Evolutionary conservation across 2,797 vertebrate genomes (phyloP).

Genomic region (Lepus oiostolus): DNA sequence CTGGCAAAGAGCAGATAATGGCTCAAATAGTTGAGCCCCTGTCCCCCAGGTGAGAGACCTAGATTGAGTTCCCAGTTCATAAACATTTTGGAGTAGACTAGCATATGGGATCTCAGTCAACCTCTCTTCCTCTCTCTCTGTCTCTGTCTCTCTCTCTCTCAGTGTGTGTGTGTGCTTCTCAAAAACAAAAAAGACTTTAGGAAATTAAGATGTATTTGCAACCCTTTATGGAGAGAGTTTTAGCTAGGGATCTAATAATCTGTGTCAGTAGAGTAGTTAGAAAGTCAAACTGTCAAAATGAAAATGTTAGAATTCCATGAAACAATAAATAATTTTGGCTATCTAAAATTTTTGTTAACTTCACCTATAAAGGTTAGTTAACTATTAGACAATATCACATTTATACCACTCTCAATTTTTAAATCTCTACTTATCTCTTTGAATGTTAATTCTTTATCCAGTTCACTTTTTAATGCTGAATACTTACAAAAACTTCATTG

Average conservation of each 20-base stretch:
- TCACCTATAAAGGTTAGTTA: background rate
- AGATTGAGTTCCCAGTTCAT: no score
- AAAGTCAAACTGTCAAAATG: background rate
- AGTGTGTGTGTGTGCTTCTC: no score
- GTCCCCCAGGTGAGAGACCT: no score
- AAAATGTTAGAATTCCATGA: background rate
- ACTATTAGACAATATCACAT: background rate
- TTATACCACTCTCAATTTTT: conserved; percentile 28
- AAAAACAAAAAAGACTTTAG: background rate
- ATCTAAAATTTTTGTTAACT: background rate
- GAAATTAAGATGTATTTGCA: background rate
- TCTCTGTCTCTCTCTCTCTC: no score
- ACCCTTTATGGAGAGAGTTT: background rate
- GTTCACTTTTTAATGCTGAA: background rate
- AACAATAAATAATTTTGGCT: conserved; percentile 4
- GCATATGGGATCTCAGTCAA: no score
- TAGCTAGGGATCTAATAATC: background rate
- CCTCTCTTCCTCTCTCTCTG: no score
- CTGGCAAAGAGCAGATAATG: no score
- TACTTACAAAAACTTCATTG: background rate
- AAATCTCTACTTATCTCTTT: background rate
- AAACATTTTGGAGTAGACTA: no score
- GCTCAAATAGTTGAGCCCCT: no score
- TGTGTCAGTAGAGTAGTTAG: background rate
- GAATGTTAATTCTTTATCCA: conserved; percentile 6